These are phyloP conservation scores for Pyrgus malvae DNA, from an alignment of 2,888 invertebrate species.

Conservation along the genomic window DNA sequence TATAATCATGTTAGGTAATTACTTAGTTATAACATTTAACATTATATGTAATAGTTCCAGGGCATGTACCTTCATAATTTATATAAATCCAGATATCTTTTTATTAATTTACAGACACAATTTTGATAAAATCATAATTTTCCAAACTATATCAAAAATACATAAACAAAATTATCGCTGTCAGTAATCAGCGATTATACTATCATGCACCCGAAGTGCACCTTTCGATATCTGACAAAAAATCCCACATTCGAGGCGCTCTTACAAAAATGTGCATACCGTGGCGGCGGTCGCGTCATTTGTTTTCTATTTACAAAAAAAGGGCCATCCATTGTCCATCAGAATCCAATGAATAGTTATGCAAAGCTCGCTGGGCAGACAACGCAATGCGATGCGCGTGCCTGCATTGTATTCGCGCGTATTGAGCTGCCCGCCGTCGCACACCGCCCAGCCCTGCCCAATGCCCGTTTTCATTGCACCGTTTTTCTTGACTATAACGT, in stretches of 20 bases:
- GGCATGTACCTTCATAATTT: too few species aligned
- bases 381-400: slow-evolving; percentile 60
- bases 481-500: too few species aligned
- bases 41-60: too few species aligned
- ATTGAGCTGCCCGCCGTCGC: slow-evolving; percentile 59
- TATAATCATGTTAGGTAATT: too few species aligned
- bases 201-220: slow-evolving; percentile 12
- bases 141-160: too few species aligned
- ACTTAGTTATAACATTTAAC: too few species aligned
- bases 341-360: slow-evolving; percentile 62
- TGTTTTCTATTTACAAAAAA: slow-evolving; percentile 35
- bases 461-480: slow-evolving; percentile 28
- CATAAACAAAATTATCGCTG: neutral
- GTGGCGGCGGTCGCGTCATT: slow-evolving; percentile 33
- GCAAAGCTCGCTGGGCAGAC: slow-evolving; percentile 59
- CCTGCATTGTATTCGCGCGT: slow-evolving; percentile 59
- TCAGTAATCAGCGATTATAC: neutral
- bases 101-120: too few species aligned
- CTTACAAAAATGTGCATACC: slow-evolving; percentile 23
- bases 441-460: slow-evolving; percentile 34
- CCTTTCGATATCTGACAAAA: slow-evolving; percentile 20
- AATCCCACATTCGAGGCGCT: slow-evolving; percentile 8
- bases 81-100: too few species aligned
- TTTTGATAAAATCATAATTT: too few species aligned
- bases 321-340: slow-evolving; percentile 62